These are phyloP conservation scores for Lemur catta DNA, from an alignment of 2,797 vertebrate species.

Conservation along the genomic window DNA sequence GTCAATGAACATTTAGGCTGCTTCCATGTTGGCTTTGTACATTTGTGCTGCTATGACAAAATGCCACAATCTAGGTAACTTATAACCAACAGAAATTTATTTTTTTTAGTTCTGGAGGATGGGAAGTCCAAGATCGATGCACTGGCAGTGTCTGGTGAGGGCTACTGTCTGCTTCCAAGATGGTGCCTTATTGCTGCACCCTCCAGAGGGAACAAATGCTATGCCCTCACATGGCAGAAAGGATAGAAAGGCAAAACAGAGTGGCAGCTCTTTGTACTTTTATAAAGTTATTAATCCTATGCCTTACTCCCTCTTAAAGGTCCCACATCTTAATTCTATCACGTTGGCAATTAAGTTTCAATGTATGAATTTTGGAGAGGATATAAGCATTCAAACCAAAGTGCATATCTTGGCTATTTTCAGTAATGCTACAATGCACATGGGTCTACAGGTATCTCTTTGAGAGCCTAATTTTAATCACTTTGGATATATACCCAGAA, in stretches of 20 bases:
- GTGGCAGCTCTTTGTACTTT: background rate
- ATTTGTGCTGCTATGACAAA: background rate
- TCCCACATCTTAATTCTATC: background rate
- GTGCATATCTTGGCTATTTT: background rate
- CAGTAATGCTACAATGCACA: too few relatives aligned
- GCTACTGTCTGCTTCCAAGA: background rate
- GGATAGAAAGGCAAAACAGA: background rate
- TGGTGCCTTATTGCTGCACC: background rate
- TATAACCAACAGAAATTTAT: background rate
- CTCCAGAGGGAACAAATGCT: background rate
- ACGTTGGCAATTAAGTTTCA: background rate
- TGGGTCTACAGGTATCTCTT: background rate
- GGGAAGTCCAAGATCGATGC: background rate
- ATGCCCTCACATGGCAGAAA: background rate
- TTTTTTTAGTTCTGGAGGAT: background rate
- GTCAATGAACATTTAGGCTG: background rate
- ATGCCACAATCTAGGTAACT: background rate
- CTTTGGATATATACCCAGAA: background rate
- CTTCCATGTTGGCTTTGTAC: background rate
- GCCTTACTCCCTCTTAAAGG: background rate
- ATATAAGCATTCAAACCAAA: background rate
- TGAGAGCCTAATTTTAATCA: background rate
- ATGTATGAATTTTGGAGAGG: background rate
- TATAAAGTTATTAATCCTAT: background rate
- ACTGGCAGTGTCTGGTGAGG: background rate